These are phyloP conservation scores for Anadara kagoshimensis DNA, from an alignment of 1,140 invertebrate genomes.

Conservation along the genomic window DNA sequence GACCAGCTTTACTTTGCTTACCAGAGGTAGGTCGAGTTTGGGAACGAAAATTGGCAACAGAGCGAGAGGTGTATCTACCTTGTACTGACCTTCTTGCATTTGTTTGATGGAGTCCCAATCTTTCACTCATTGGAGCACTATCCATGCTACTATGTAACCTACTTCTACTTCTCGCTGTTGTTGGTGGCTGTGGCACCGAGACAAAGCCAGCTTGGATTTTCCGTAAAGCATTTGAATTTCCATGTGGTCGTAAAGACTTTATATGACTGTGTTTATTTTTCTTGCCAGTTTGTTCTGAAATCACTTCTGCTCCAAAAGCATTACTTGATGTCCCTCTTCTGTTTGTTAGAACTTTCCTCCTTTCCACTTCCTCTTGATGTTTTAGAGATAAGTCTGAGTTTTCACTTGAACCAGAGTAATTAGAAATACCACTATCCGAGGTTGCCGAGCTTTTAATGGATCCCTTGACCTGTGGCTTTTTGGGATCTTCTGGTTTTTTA, in stretches of 20 bases:
- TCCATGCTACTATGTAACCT: not conserved
- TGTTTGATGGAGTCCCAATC: too few species aligned
- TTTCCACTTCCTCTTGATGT: slow-evolving; percentile 1
- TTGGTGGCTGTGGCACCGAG: not conserved
- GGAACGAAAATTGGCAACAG: too few species aligned
- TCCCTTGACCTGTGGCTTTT: slow-evolving; percentile 29
- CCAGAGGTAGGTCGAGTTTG: too few species aligned
- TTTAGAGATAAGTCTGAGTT: slow-evolving; percentile 49
- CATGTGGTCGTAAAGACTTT: slow-evolving; percentile 35
- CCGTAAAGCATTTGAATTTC: slow-evolving; percentile 32
- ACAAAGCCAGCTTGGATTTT: slow-evolving; percentile 30
- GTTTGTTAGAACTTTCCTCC: not conserved
- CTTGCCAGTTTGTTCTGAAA: not conserved
- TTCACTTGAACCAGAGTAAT: slow-evolving; percentile 56
- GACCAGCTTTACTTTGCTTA: too few species aligned
- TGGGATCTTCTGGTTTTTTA: slow-evolving; percentile 8
- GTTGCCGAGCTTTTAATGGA: slow-evolving; percentile 49
- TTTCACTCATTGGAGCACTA: too few species aligned
- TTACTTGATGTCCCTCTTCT: not conserved
- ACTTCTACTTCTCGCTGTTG: not conserved
- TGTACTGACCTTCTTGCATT: too few species aligned
- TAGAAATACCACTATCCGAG: slow-evolving; percentile 63
- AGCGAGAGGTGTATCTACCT: too few species aligned
- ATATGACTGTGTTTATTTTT: slow-evolving; percentile 8
- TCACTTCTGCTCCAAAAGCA: not conserved